These are phyloP conservation scores for Semotilus atromaculatus DNA, from an alignment of 2,797 vertebrate genomes.

Conservation along the genomic window DNA sequence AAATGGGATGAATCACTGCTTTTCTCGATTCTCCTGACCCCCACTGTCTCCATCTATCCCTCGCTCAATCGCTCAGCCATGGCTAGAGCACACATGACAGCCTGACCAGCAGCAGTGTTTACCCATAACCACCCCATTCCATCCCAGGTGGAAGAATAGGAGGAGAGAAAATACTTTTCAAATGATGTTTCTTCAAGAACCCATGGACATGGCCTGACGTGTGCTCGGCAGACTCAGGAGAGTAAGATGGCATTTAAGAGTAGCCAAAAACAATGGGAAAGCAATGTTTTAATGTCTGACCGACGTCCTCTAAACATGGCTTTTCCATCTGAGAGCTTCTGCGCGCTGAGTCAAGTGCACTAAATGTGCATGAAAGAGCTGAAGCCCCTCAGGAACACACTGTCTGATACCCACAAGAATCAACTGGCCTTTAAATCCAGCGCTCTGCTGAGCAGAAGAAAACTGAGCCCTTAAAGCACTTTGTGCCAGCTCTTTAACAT, in stretches of 20 bases:
- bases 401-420: constrained; percentile 80
- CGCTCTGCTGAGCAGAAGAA: constrained; percentile 65
- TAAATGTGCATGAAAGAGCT: constrained; percentile 83
- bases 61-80: constrained; percentile 52
- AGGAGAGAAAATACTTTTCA: constrained; percentile 56
- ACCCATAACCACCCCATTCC: constrained; percentile 28
- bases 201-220: constrained; percentile 59
- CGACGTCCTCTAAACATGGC: constrained; percentile 81
- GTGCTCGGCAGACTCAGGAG: constrained; percentile 71
- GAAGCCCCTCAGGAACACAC: constrained; percentile 74
- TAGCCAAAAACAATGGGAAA: constrained; percentile 77
- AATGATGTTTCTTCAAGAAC: constrained; percentile 66
- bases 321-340: constrained; percentile 84
- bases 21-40: constrained; percentile 49
- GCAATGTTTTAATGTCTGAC: constrained; percentile 80
- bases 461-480: constrained; percentile 61
- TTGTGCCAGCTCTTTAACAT: constrained; percentile 58
- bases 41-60: constrained; percentile 45
- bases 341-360: constrained; percentile 82
- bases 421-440: constrained; percentile 79
- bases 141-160: constrained; percentile 43
- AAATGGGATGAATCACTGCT: constrained; percentile 55
- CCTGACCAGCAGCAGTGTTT: constrained; percentile 50
- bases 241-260: constrained; percentile 81
- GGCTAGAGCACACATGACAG: constrained; percentile 55